Conservation (phyloP, 2,113 vertebrate species). For the Regulus satrapa region DNA sequence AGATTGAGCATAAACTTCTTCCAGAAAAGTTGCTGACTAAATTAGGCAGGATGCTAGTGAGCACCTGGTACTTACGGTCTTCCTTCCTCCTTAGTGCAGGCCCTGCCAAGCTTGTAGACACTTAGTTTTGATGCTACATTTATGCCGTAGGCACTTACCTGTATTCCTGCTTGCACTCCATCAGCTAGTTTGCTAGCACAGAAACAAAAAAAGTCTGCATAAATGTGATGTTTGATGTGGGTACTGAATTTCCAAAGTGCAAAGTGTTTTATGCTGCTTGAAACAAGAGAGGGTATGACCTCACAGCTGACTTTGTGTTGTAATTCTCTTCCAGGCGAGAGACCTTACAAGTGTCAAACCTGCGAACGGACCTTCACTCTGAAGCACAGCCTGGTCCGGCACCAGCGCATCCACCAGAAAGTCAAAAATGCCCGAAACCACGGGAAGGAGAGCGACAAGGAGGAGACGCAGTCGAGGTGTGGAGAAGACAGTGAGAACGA, state of each 20-base stretch:
- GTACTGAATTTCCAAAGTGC: background rate
- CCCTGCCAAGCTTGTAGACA: background rate
- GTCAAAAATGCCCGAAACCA: constrained; percentile 67
- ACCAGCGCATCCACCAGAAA: constrained; percentile 95
- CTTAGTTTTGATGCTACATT: background rate
- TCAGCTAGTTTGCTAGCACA: background rate
- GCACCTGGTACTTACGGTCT: background rate
- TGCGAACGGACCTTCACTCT: constrained; percentile 95
- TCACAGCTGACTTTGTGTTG: background rate
- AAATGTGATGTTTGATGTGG: fast-evolving
- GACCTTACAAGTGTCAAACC: constrained; percentile 93
- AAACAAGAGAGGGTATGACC: background rate
- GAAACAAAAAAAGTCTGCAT: background rate
- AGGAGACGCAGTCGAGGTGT: constrained; percentile 58
- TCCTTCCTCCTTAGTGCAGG: background rate
- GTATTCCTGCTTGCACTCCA: background rate
- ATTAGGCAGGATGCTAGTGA: background rate
- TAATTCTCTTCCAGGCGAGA: constrained; percentile 78
- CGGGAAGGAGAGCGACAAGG: constrained; percentile 72
- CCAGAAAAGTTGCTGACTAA: background rate
- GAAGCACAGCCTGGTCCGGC: constrained; percentile 96
- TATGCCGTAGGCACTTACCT: background rate
- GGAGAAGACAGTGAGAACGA: constrained; percentile 84
- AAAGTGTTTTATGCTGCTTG: fast-evolving
- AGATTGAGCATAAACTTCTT: background rate